Percentiles rank a stretch among this genome's conserved stretches.
phyloP scores from a whole-genome alignment of 92 coral and sea anemone species.

The Phenganax stokvisi region DNA sequence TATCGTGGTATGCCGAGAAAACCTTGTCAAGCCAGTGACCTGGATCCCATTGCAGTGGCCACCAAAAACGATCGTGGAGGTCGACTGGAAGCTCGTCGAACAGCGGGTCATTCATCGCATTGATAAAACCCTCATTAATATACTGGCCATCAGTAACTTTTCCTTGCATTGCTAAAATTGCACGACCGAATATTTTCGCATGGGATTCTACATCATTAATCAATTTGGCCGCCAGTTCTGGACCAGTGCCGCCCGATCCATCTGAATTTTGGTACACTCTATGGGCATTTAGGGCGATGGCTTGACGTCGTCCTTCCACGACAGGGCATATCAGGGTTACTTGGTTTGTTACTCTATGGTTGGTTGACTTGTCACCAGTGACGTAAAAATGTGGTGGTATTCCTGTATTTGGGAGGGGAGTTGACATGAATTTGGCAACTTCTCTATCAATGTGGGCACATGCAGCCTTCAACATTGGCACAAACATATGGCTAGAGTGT shows the following conservation, averaged over 20 bases:
- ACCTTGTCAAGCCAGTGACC: constrained; percentile 39
- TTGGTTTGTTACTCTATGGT: constrained; percentile 28
- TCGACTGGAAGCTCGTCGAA: neutral
- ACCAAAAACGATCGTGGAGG: constrained; percentile 14
- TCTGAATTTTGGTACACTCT: constrained; percentile 23
- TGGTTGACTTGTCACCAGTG: constrained; percentile 33
- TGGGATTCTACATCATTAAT: neutral
- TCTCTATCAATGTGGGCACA: constrained; percentile 24
- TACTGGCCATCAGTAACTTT: constrained; percentile 28
- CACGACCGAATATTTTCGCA: constrained; percentile 5
- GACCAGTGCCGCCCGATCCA: constrained; percentile 26
- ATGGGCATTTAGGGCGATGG: neutral
- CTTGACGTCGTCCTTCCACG: constrained; percentile 28
- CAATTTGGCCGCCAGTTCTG: constrained; percentile 3
- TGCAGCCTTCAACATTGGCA: constrained; percentile 29
- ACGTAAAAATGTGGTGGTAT: constrained; percentile 27
- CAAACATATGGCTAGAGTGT: constrained; percentile 31
- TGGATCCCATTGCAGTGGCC: constrained; percentile 28
- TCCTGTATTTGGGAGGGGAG: constrained; percentile 26
- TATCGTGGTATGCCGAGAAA: neutral
- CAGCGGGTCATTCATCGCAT: constrained; percentile 25
- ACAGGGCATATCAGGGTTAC: constrained; percentile 27
- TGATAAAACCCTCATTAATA: constrained; percentile 5
- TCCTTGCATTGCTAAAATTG: constrained; percentile 28
- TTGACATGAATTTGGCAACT: constrained; percentile 2